Evolutionary conservation across 2,888 invertebrate genomes (phyloP), one percentile per base, ranked within the genome.

Genomic region (Andricus curvator): DNA sequence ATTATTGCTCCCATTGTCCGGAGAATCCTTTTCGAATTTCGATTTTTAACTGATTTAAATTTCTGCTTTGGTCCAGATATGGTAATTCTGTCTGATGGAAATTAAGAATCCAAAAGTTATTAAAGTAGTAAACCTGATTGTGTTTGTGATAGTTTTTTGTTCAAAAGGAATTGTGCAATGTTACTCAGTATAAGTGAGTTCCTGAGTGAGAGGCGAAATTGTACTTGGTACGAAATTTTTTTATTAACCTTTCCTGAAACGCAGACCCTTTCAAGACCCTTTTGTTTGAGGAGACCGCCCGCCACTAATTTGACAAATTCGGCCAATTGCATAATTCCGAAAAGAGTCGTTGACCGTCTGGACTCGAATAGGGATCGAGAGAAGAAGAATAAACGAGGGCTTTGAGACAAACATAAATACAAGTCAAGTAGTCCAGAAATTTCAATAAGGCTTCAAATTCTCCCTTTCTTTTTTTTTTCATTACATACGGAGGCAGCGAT

Each of bases 241-340:
- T 44, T 68, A 51, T 56, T 77, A 56, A 74, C 33, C 51, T 74
- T 74, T 56, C 74, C 74, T 74, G 11, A 60, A 74, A 37, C 15
- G 29, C 56, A 29, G 74, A n/a, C 56, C 56, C 74, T 74, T 74
- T 56, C n/a, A 20, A 56, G 33, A 37, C n/a, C 29, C 74, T 62
- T 67, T 68, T 81, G 81, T 82, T 85, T 83, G 80, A 81, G 76
- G 74, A 78, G 80, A 77, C 85, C 82, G 84, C 77, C 64, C 81
- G 83, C 84, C 86, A 86, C 86, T 89, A 90, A 90, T 91, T 91
- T 89, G 90, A 86, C 90, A 92, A 91, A 92, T 91, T 92, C 88
- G 89, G 87, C 88, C 92, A 92, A 92, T 92, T 90, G 92, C 91
- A 90, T 90, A 90, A 92, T 92, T 92, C 89, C 85, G 86, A 88